Base-by-base conservation (phyloP, 2,113 vertebrate genomes). In the Carassius gibelio region DNA sequence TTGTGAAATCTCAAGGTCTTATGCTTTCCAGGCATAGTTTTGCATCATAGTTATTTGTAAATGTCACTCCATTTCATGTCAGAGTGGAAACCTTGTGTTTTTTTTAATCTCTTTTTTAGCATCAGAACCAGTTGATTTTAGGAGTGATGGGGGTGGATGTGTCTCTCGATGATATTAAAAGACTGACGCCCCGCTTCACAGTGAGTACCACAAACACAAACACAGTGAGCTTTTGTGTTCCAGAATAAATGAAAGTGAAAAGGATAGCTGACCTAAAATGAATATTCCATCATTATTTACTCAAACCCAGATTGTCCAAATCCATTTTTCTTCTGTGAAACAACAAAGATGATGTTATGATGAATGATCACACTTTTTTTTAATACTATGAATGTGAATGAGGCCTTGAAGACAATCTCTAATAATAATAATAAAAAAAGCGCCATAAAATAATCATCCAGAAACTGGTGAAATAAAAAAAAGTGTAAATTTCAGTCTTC, bases 121-220 rank as follows among this genome's bases (percentile, higher is more conserved):
- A 92, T 85, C 93, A 98, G 96, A 99, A 99, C 89, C 98, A 99
- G 90, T 90, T 99, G 91, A 99, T 99, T 89, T 96, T 99, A 84
- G 98, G 98, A 80, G 98, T 99, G 68, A 99, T 99, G 98, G 98
- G 95, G 0, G 96, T 99, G 4, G 98, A 99, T 87, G 98, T 99
- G 69, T 98, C 98, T 83, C 93, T 99, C 85, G 95, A 96, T 86
- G 98, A 99, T 90, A 99, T 99, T 91, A 98, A 99, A 92, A 98
- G 97, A 76, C 93, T 99, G 78, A 99, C 97, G 0, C 97, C 98
- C 0, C 96, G 97, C 83, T 99, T 98, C 91, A 98, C 97, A 13
- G 98, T 99, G 92, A 97, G 97, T 87, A 83, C 55, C 23, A 82
- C 82, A 83, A 48, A 66, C 19, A 52, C 19, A 80, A n/a, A 34